Conservation (phyloP, 2,888 invertebrate species). For the Trissoscelio sp. region DNA sequence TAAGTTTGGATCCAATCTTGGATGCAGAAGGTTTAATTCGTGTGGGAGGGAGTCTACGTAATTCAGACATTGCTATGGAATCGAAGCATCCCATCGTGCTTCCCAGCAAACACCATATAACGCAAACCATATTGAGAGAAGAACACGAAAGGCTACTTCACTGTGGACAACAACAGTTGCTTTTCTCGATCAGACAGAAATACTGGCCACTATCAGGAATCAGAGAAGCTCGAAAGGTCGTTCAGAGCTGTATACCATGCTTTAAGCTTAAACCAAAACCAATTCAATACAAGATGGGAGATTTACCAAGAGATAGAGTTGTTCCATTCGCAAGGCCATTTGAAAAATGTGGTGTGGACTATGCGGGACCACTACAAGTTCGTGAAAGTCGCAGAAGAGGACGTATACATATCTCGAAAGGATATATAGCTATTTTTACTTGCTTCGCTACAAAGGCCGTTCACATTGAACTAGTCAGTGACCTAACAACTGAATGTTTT, state of each 20-base stretch:
- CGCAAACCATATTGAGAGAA: neutral
- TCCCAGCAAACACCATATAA: neutral
- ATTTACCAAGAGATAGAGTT: neutral
- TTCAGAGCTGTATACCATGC: neutral
- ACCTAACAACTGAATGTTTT: neutral
- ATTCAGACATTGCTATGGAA: neutral
- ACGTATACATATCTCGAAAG: conserved; percentile 49
- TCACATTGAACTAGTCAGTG: conserved; percentile 48
- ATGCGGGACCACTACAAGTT: conserved; percentile 67
- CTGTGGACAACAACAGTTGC: neutral
- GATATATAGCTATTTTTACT: conserved; percentile 70
- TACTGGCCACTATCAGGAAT: neutral
- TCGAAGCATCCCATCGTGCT: neutral
- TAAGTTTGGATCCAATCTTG: neutral
- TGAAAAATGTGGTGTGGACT: conserved; percentile 1
- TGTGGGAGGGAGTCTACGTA: neutral
- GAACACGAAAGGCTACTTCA: neutral
- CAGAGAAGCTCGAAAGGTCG: neutral
- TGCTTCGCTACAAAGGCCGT: conserved; percentile 68
- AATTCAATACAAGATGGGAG: neutral
- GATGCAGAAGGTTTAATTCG: neutral
- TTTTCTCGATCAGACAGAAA: neutral
- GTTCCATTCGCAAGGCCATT: neutral
- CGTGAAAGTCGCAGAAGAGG: conserved; percentile 45
- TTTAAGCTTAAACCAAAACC: neutral